Base-by-base conservation (phyloP, 2,888 invertebrate genomes). In the Epinotia bilunana region DNA sequence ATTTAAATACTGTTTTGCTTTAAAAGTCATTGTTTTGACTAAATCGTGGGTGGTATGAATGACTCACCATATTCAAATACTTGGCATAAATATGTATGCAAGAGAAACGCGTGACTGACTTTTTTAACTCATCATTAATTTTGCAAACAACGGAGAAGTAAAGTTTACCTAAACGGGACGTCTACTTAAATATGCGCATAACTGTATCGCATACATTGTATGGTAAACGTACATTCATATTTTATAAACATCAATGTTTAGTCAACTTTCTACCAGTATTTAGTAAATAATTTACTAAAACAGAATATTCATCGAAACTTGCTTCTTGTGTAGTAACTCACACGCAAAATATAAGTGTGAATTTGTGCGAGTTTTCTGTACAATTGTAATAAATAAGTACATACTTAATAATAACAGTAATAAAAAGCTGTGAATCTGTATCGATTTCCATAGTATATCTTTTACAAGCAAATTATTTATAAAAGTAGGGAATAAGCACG, bases 121-220 rank as follows among this genome's bases (percentile, higher is more conserved):
- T 86, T 86, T 83, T 84, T 83, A 80, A 82, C 83, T 84, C 86
- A 79, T 82, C 80, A 76, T 84, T 83, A 80, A 84, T 87, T 89
- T 90, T 81, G 88, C 87, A 85, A 85, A 83, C 82, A 79, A 82
- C 75, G 72, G 79, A 82, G 82, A 82, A 81, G 80, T 77, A 76
- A 79, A 78, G 80, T 79, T 76, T 79, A 80, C 79, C 80, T 79
- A 84, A 84, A 82, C 83, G 82, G 81, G 83, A 80, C 79, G 75
- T 73, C 80, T 78, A 77, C 77, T 79, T 90, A 88, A 91, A 89
- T 90, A 93, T 92, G 90, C 88, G 89, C 91, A 91, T 91, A 80
- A 75, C 67, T 72, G 75, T 75, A 62, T 46, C 63, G 53, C 43
- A 43, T 46, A 82, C 82, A 91, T 91, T 91, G 91, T 91, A 90